Conservation (phyloP, 2,113 vertebrate genomes). For the Ascaphus truei region DNA sequence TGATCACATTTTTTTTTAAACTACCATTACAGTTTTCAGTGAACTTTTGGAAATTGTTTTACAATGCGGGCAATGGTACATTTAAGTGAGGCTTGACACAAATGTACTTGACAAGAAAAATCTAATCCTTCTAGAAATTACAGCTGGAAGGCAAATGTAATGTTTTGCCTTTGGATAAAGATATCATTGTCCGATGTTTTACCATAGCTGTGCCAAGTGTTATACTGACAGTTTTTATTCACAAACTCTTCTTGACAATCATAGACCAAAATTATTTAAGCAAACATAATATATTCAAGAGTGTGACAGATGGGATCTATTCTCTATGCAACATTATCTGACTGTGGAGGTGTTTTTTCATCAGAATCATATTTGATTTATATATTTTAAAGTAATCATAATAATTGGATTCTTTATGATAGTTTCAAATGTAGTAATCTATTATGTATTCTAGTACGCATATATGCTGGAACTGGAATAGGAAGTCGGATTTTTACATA, state of each 20-base stretch:
- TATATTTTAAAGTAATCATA: too few relatives aligned
- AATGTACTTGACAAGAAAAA: constrained; percentile 33
- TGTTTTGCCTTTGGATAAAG: constrained; percentile 33
- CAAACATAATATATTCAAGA: constrained; percentile 26
- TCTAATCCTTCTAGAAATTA: constrained; percentile 23
- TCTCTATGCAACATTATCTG: constrained; percentile 9
- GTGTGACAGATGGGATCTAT: constrained; percentile 19
- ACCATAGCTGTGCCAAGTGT: constrained; percentile 22
- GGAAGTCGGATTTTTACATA: too few relatives aligned
- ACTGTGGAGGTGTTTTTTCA: constrained; percentile 6
- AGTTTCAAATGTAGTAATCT: too few relatives aligned
- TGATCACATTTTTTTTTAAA: constrained; percentile 32
- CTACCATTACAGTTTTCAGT: constrained; percentile 21
- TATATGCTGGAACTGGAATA: too few relatives aligned
- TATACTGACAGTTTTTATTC: constrained; percentile 26
- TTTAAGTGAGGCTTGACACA: constrained; percentile 29
- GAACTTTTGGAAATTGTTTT: constrained; percentile 35
- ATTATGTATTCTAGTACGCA: too few relatives aligned
- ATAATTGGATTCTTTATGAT: too few relatives aligned
- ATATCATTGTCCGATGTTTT: constrained; percentile 36
- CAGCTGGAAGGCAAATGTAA: constrained; percentile 28
- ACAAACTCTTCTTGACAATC: constrained; percentile 26
- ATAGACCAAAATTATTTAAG: constrained; percentile 22
- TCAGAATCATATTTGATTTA: not conserved
- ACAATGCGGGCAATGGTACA: constrained; percentile 12